Base-by-base conservation (phyloP, 2,797 vertebrate species). In the Acropternis orthonyx region DNA sequence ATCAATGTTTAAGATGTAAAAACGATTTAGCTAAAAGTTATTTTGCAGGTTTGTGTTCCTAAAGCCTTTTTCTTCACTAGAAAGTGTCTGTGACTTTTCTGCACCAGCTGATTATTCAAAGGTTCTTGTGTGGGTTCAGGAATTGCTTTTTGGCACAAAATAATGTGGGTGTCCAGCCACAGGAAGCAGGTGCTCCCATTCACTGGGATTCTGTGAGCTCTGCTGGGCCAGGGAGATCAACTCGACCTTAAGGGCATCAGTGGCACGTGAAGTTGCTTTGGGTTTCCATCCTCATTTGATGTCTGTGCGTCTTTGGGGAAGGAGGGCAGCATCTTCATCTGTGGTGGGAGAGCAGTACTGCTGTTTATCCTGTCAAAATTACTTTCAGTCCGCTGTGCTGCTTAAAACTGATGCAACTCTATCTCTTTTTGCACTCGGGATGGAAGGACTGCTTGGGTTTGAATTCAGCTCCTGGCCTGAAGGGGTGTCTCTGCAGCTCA, bases 381-480 rank as follows among this genome's bases (percentile, higher is more conserved):
- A 9, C 0, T 0, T 18, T 15, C 21, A 4, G n/a, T 13, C 48
- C 15, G 3, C 23, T 0, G 0, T 44, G 30, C 46, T 76, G 5
- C 65, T 59, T 19, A 6, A 44, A 75, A 52, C 52, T 34, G 58
- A 3, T 32, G 3, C n/a, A 15, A 43, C 11, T 59, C 28, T 11
- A 0, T 3, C n/a, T 67, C n/a, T 1, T 34, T 28, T 37, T 1
- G 1, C 5, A 0, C 49, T 71, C 0, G 2, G 80, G 32, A 2
- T 56, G 51, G 13, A 67, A 54, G 17, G 7, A 3, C 34, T 36
- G 39, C 39, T 54, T 24, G 65, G 2, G 0, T 49, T 59, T 48
- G 39, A 34, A 2, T 69, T 59, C 41, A 11, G 54, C 27, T 68
- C 37, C 28, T 24, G 77, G 19, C 54, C 66, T 59, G 21, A 37